Percentiles rank a stretch among this genome's conserved stretches.
These are phyloP conservation scores for Forbesichthys agassizii DNA, from an alignment of 2,113 vertebrate genomes.

Conservation along the genomic window DNA sequence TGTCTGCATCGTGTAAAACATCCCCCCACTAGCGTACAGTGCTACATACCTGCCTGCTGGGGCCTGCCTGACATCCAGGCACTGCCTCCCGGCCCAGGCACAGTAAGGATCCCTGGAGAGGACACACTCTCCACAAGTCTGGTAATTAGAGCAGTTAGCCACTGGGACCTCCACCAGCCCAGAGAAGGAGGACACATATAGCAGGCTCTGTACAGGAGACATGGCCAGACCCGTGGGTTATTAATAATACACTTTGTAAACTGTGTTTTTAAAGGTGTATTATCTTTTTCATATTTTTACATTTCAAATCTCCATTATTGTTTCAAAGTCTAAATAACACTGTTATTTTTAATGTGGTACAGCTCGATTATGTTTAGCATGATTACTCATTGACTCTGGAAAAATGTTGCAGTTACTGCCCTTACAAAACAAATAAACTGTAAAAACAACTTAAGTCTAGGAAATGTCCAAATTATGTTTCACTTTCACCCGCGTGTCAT, in stretches of 20 bases:
- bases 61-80: slow-evolving; percentile 66
- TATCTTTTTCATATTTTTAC: slow-evolving; percentile 27
- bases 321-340: no score
- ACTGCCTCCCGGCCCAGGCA: slow-evolving; percentile 82
- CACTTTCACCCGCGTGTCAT: no score
- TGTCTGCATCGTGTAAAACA: background rate
- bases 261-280: background rate
- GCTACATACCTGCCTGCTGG: slow-evolving; percentile 64
- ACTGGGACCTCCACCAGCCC: slow-evolving; percentile 86
- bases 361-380: no score
- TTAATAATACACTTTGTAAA: background rate
- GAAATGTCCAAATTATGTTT: no score
- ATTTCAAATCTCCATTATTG: no score
- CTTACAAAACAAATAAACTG: no score
- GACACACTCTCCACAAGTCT: slow-evolving; percentile 91
- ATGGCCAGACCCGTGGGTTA: no score
- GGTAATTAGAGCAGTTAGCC: slow-evolving; percentile 91
- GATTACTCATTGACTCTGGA: no score
- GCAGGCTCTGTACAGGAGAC: slow-evolving; percentile 76
- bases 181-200: slow-evolving; percentile 85
- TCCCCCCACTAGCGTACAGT: background rate
- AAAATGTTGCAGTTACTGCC: no score
- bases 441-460: no score
- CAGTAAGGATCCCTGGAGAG: slow-evolving; percentile 95
- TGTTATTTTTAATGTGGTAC: no score